A percentile compares a stretch with the other conserved stretches of the same genome.
These are phyloP conservation scores for Rhabditoides inermis DNA, from an alignment of 2,888 invertebrate genomes.

Conservation along the genomic window DNA sequence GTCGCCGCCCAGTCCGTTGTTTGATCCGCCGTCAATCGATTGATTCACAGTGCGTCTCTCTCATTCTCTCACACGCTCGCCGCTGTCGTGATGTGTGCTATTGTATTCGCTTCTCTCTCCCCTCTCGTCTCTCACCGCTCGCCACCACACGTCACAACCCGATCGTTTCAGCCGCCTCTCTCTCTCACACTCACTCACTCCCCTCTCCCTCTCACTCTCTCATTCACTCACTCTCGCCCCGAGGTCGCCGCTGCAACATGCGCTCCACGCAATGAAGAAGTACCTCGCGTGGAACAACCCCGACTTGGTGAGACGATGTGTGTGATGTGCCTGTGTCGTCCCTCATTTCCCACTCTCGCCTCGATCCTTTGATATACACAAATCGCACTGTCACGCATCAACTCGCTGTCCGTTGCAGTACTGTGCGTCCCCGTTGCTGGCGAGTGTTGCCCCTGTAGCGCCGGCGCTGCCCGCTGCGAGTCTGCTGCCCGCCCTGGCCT, in stretches of 20 bases:
- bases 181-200: background rate
- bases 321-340: constrained; percentile 6
- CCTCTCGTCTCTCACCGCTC: background rate
- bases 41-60: background rate
- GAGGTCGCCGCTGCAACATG: background rate
- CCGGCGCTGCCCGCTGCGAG: constrained; percentile 22
- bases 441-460: constrained; percentile 28
- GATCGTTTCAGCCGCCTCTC: background rate
- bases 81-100: background rate
- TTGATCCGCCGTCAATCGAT: background rate
- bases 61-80: background rate
- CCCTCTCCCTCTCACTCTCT: background rate
- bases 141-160: background rate
- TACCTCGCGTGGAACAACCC: constrained; percentile 17
- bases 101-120: background rate
- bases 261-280: constrained; percentile 14
- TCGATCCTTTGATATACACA: constrained; percentile 6
- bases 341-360: constrained; percentile 1
- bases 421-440: constrained; percentile 33
- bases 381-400: too few relatives aligned
- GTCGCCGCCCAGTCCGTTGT: background rate
- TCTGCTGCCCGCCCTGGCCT: constrained; percentile 22
- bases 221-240: constrained; percentile 2
- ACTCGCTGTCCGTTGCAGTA: constrained; percentile 22
- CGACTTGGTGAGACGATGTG: constrained; percentile 11